Conservation (phyloP, 2,797 vertebrate species). For the Chrosomus eos region DNA sequence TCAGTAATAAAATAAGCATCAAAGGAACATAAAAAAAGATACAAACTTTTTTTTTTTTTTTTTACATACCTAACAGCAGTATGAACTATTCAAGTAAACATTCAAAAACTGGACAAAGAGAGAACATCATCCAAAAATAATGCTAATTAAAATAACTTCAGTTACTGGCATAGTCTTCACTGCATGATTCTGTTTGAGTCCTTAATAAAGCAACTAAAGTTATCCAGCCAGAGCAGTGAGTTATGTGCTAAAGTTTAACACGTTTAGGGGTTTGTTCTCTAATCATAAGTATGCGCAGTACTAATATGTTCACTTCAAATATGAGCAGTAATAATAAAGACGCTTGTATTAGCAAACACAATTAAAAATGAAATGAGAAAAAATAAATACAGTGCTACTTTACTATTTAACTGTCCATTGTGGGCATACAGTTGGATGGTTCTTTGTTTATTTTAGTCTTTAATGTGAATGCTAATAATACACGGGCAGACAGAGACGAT, state of each 20-base stretch:
- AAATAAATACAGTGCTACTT: neutral
- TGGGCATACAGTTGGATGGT: neutral
- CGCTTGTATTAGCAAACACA: neutral
- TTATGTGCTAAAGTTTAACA: neutral
- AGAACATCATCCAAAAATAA: neutral
- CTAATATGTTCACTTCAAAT: neutral
- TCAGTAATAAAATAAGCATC: neutral
- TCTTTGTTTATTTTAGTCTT: constrained; percentile 23
- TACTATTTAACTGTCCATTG: constrained; percentile 10
- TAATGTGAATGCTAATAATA: constrained; percentile 39
- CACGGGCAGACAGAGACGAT: constrained; percentile 24
- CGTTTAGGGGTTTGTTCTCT: neutral
- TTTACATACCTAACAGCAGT: neutral
- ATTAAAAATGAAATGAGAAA: neutral
- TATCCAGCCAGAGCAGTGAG: neutral
- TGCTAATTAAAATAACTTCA: neutral
- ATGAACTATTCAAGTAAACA: neutral
- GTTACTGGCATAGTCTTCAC: neutral
- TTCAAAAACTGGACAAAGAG: neutral
- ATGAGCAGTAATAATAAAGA: neutral
- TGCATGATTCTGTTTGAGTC: neutral
- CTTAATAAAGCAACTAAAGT: neutral
- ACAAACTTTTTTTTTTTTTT: neutral
- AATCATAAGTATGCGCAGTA: neutral
- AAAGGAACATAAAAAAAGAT: neutral